Conservation (phyloP, 2,797 vertebrate species). For the Acipenser ruthenus region DNA sequence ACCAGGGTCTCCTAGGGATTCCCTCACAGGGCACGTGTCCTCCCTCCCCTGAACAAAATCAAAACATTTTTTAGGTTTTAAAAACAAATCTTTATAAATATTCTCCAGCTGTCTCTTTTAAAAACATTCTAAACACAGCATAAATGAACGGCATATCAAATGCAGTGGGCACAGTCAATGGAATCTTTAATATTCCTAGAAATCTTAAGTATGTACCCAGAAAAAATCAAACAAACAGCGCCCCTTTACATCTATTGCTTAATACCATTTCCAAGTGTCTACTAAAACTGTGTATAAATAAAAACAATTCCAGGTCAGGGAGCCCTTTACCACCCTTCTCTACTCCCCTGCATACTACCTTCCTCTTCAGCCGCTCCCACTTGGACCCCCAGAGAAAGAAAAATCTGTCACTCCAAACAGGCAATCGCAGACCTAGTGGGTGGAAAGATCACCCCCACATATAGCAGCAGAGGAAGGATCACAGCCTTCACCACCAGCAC, state of each 20-base stretch:
- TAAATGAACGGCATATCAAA: background rate
- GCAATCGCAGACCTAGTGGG: background rate
- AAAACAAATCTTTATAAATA: background rate
- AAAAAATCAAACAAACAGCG: conserved; percentile 3
- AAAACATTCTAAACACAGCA: background rate
- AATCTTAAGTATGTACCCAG: conserved; percentile 10
- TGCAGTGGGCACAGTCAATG: background rate
- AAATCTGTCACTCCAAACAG: background rate
- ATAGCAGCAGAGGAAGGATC: too few species aligned
- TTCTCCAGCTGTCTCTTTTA: background rate
- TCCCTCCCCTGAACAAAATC: conserved; percentile 8
- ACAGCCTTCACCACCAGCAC: too few species aligned
- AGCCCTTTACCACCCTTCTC: conserved; percentile 21
- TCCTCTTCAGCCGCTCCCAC: conserved; percentile 16
- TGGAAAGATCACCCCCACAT: too few species aligned
- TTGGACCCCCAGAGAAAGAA: conserved; percentile 28
- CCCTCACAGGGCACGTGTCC: background rate
- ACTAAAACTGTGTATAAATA: background rate
- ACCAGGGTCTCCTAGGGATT: too few species aligned
- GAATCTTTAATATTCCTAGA: background rate
- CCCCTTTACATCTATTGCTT: conserved; percentile 8
- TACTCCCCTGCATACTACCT: background rate
- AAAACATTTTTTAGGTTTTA: background rate
- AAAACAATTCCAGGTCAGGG: conserved; percentile 17
- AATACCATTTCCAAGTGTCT: background rate